Conservation (phyloP, 2,797 vertebrate genomes). For the Betta splendens region DNA sequence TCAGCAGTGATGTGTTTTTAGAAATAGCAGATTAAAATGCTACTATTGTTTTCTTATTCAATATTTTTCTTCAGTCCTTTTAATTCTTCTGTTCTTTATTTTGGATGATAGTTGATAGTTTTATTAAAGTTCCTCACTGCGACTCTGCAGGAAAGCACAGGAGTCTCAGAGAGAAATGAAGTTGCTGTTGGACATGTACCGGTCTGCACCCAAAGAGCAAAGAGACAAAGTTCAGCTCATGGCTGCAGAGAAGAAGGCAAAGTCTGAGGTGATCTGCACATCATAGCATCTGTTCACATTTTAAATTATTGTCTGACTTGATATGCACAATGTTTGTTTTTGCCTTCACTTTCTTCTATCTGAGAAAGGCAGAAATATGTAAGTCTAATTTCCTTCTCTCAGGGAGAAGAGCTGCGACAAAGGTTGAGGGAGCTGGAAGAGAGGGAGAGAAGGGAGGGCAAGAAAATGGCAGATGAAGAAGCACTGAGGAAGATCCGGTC, state of each 20-base stretch:
- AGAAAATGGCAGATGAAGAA: conserved; percentile 98
- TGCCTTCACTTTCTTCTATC: background rate
- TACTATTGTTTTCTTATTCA: background rate
- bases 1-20: too few relatives aligned
- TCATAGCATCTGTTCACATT: background rate
- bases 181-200: conserved; percentile 95
- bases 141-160: conserved; percentile 88
- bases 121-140: conserved; percentile 7
- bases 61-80: background rate
- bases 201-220: conserved; percentile 96
- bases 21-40: too few relatives aligned
- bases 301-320: too few relatives aligned
- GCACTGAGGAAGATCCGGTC: conserved; percentile 93
- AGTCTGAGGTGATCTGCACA: conserved; percentile 87
- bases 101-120: background rate
- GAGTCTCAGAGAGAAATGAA: conserved; percentile 99
- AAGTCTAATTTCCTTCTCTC: conserved; percentile 8
- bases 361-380: background rate
- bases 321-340: too few relatives aligned
- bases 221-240: conserved; percentile 98
- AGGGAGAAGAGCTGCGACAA: conserved; percentile 94
- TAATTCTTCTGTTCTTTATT: background rate
- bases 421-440: conserved; percentile 94
- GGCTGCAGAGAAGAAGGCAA: conserved; percentile 97
- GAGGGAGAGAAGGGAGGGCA: conserved; percentile 94